Evolutionary conservation across 2,797 vertebrate species (phyloP), one percentile per base, ranked within the genome.

Genomic region (Acanthurus lineatus): DNA sequence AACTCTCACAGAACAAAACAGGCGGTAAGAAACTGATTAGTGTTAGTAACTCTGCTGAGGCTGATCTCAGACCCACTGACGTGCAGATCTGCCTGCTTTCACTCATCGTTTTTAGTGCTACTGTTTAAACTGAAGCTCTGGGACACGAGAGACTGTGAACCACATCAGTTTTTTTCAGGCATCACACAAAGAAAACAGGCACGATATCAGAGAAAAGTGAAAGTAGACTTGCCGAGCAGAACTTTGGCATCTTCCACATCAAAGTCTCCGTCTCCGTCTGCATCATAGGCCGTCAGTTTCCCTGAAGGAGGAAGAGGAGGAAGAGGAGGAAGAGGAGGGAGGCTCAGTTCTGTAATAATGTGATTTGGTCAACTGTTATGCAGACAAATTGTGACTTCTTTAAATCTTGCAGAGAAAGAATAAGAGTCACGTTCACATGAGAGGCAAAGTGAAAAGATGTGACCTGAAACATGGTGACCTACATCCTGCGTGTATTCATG

Each of bases 211-310:
- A 70, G 6, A 56, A 1, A 17, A 9, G 17, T 5, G 1, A 47
- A 64, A 73, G 38, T 20, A 60, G 89, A 97, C 98, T 99, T 96
- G 95, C 98, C 98, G 84, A 99, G 92, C 84, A 99, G 94, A 83
- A 98, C 95, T 95, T 98, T 99, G 69, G 98, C 98, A 70, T 99
- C 98, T 64, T 99, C 97, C 63, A 98, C 93, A 81, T 99, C 98
- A 85, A 99, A 98, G 94, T 99, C 97, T 83, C 98, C 98, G 40
- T 99, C 98, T 58, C 97, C 97, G 16, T 99, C 97, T 3, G 97
- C 92, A 90, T 99, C 97, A 61, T 98, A 98, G 66, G 96, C 93
- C 56, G 93, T 96, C 70, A 99, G 96, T 83, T 97, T 97, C 69
- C 97, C 98, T 99, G 88, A 0, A 84, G 70, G 2, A 57, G n/a